Evolutionary conservation across 2,113 vertebrate species (phyloP).

Genomic region (Muntiacus reevesi): DNA sequence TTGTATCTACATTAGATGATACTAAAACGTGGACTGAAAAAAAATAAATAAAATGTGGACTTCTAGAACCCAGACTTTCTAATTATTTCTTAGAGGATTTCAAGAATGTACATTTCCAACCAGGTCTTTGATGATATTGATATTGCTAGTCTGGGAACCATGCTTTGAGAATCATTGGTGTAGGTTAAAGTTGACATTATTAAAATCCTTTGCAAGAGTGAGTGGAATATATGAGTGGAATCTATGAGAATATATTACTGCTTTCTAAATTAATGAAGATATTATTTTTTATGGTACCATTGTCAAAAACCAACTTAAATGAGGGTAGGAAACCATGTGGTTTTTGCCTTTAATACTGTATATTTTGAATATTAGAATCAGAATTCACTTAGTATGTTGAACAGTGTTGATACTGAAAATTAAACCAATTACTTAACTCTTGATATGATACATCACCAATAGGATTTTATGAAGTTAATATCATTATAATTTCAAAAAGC

Average conservation of each 20-base stretch:
- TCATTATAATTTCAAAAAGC: not conserved
- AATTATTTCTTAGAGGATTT: not conserved
- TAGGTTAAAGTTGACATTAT: not conserved
- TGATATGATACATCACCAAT: not conserved
- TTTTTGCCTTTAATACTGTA: not conserved
- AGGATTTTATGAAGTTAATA: not conserved
- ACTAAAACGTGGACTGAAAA: not conserved
- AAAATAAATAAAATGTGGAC: not conserved
- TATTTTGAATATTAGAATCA: not conserved
- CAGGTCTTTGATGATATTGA: not conserved
- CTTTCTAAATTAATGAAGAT: not conserved
- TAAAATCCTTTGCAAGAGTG: not conserved
- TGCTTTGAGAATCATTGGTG: not conserved
- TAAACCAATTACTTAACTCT: not conserved
- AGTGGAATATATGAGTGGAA: not conserved
- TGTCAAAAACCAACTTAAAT: not conserved
- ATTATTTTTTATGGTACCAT: not conserved
- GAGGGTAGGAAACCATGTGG: not conserved
- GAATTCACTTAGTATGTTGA: not conserved
- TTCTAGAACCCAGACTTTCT: not conserved
- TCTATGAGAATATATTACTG: not conserved
- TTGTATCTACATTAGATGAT: not conserved
- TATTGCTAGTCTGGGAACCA: not conserved
- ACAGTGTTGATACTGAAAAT: not conserved
- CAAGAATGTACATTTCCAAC: not conserved